Conservation (phyloP, 2,888 invertebrate species). For the Prosopocoilus inquinatus region DNA sequence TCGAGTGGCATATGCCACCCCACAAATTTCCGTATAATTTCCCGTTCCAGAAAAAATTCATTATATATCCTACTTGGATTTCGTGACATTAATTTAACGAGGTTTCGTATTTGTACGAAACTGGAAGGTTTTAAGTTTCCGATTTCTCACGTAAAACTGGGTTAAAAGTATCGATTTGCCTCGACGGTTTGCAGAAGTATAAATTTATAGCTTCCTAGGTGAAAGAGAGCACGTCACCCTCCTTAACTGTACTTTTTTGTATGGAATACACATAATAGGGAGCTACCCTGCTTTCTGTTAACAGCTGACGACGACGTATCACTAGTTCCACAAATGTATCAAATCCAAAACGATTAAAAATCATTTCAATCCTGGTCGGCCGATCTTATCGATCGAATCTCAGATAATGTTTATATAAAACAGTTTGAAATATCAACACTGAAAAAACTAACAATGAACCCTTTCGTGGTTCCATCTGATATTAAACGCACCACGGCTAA, state of each 20-base stretch:
- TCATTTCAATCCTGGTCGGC: not conserved
- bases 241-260: conserved; percentile 16
- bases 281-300: no score
- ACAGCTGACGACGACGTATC: no score
- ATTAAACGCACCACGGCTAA: conserved; percentile 13
- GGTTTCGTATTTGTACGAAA: no score
- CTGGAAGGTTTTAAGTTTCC: no score
- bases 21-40: not conserved
- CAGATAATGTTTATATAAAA: conserved; percentile 4
- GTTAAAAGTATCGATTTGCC: conserved; percentile 12
- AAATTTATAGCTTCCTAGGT: conserved; percentile 16
- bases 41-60: not conserved
- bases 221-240: conserved; percentile 11
- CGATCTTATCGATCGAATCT: conserved; percentile 1
- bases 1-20: conserved; percentile 14
- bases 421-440: conserved; percentile 16
- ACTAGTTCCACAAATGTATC: no score
- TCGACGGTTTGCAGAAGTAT: conserved; percentile 13
- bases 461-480: conserved; percentile 20
- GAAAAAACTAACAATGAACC: conserved; percentile 18
- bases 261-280: not conserved
- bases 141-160: conserved; percentile 11
- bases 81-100: no score
- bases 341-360: conserved; percentile 1
- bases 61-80: not conserved